Evolutionary conservation across 2,797 vertebrate species (phyloP).

Genomic region (Neosilurus hyrtlii): DNA sequence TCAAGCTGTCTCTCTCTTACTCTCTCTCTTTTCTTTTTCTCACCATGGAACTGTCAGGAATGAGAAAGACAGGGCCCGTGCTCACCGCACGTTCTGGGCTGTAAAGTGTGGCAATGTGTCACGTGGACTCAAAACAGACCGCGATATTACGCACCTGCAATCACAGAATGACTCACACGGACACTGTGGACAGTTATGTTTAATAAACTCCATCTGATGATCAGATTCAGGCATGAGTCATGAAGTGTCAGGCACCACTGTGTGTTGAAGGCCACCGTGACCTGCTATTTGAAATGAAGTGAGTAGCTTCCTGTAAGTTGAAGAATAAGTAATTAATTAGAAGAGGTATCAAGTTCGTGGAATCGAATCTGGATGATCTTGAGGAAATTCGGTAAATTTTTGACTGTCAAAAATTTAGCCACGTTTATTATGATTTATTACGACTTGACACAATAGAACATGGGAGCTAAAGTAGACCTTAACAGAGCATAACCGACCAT

Average conservation of each 20-base stretch:
- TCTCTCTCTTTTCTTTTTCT: constrained; percentile 26
- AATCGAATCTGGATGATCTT: no score
- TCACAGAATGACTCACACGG: background rate
- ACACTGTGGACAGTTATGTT: background rate
- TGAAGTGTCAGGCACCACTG: background rate
- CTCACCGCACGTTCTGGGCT: background rate
- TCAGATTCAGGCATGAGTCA: background rate
- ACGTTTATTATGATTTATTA: no score
- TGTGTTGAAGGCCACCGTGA: background rate
- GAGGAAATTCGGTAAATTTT: no score
- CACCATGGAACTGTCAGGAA: constrained; percentile 1
- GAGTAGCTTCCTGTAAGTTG: background rate
- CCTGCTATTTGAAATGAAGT: background rate
- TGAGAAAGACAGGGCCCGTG: background rate
- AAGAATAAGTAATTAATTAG: background rate
- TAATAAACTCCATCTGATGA: background rate
- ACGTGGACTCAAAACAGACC: background rate
- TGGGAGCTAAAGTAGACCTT: no score
- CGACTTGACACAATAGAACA: no score
- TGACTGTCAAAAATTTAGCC: no score
- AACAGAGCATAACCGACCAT: no score
- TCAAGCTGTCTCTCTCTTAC: background rate
- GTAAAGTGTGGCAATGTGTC: background rate
- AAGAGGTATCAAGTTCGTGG: no score
- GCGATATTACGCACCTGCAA: background rate